phyloP scores from a whole-genome alignment of 2,113 vertebrate species.

The Phocoena phocoena region DNA sequence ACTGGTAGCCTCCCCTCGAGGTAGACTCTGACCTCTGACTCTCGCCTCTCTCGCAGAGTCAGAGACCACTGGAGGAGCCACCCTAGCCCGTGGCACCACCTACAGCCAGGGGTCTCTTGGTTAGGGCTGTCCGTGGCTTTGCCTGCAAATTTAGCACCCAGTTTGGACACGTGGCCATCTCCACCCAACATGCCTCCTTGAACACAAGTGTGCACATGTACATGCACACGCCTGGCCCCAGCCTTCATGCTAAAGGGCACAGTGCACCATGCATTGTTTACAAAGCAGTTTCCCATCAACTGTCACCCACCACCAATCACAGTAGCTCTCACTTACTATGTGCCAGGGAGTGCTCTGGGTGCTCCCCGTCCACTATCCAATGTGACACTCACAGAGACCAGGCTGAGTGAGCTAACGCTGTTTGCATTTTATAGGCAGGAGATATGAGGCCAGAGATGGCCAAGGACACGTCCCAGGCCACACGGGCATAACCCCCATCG shows the following conservation, averaged over 20 bases:
- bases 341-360: neutral
- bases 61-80: neutral
- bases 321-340: neutral
- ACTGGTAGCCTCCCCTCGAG: rapidly evolving
- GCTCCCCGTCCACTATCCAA: neutral
- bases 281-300: neutral
- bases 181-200: neutral
- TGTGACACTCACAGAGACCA: neutral
- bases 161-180: neutral
- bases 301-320: neutral
- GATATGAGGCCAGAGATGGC: neutral
- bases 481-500: neutral
- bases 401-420: neutral
- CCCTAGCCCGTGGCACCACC: neutral
- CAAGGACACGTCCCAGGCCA: too few relatives aligned
- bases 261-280: neutral
- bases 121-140: neutral
- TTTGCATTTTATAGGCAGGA: neutral
- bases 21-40: neutral
- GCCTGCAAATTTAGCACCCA: neutral
- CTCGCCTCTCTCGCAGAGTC: neutral
- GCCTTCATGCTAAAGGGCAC: neutral
- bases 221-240: neutral
- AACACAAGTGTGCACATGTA: neutral
- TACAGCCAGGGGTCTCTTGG: neutral